Evolutionary conservation across 2,888 invertebrate species (phyloP).

Genomic region (Phyto melanocephala): DNA sequence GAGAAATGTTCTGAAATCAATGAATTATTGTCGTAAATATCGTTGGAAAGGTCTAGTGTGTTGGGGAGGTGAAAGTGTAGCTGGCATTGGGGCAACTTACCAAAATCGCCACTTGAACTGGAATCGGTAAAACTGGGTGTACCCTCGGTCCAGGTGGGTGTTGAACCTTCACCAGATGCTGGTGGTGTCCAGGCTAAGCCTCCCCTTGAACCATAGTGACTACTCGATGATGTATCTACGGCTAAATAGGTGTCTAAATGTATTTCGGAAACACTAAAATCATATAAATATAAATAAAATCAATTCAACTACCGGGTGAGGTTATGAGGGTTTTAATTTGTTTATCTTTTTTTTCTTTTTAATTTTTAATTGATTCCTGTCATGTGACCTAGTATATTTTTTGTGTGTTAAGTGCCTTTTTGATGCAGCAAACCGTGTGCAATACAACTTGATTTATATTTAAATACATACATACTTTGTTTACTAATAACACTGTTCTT

Average conservation of each 20-base stretch:
- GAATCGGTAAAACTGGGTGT: conserved; percentile 98
- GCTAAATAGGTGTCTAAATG: conserved; percentile 83
- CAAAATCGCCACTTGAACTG: conserved; percentile 93
- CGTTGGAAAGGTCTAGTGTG: not conserved
- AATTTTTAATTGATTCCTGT: conserved; percentile 18
- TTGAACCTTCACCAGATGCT: conserved; percentile 91
- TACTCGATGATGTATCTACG: conserved; percentile 79
- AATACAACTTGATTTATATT: conserved; percentile 12
- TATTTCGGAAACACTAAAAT: conserved; percentile 84
- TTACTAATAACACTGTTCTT: conserved; percentile 26
- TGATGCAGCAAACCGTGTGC: conserved; percentile 56
- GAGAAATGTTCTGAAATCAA: conserved; percentile 79
- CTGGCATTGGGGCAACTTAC: conserved; percentile 73
- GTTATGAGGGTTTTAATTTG: conserved; percentile 44
- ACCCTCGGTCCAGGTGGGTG: conserved; percentile 99
- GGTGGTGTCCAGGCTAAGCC: conserved; percentile 87
- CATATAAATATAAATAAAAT: conserved; percentile 64
- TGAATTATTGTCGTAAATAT: conserved; percentile 45
- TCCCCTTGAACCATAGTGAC: conserved; percentile 80
- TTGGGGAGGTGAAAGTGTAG: not conserved
- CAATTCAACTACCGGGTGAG: conserved; percentile 65
- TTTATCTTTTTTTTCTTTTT: not conserved
- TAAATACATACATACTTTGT: not conserved
- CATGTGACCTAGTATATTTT: conserved; percentile 43
- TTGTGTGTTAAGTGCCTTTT: conserved; percentile 39